Base-by-base conservation (phyloP, 2,797 vertebrate species). In the Sandelia bainsii region DNA sequence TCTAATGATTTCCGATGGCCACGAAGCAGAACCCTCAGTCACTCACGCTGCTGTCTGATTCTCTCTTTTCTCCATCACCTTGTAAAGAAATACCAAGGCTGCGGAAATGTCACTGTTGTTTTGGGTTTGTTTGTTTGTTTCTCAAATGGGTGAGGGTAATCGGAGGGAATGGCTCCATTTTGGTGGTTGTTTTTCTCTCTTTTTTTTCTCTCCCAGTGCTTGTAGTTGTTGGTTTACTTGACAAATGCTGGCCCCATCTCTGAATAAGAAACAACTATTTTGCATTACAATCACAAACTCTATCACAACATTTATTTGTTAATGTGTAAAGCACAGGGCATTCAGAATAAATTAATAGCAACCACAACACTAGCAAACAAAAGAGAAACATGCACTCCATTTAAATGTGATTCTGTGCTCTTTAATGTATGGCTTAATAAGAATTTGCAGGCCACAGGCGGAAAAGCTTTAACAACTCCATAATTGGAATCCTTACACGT, bases 401-500 rank as follows among this genome's bases (percentile, higher is more conserved):
- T 92, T 92, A 91, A 92, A 93, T 91, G 88, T 89, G 91, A 90
- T 86, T 92, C 87, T 83, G 61, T 82, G 80, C 85, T 91, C 89
- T 94, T 94, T 93, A 93, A 94, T 91, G 91, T 93, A 93, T 90
- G 90, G 91, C 89, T 92, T 94, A 93, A 93, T 94, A 93, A 89
- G 91, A 90, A 89, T 91, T 87, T 92, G 88, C 91, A 93, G 90
- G 92, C 93, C 92, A 94, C 83, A 71, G 94, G 92, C 91, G 17
- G 89, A 90, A 88, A 77, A 82, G 90, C 90, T 93, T 91, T 91
- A 94, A 93, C 93, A 93, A 93, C 91, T 92, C 88, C 89, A 92
- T 95, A 93, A 95, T 94, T 94, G 94, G 91, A 94, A 95, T 91
- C 93, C 92, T 94, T 94, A 94, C 94, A 94, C 91, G 90, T 94